Percentiles rank a stretch among this genome's conserved stretches.
Conservation (phyloP, 2,797 vertebrate species). For the Platalea minor region DNA sequence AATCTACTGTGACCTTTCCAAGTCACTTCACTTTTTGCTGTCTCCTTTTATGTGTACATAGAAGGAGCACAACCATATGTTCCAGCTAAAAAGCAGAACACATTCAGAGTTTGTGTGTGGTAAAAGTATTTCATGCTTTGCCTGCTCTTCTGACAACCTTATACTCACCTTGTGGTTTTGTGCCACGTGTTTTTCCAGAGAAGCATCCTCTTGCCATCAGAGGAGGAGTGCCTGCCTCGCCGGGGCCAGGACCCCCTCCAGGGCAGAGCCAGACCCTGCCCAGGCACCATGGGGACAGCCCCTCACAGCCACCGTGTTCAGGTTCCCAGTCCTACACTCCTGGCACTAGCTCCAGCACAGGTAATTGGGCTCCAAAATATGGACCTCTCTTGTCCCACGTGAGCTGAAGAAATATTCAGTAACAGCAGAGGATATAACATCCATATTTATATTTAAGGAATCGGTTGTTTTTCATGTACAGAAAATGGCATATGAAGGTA, state of each 20-base stretch:
- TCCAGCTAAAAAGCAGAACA: neutral
- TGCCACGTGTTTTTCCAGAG: neutral
- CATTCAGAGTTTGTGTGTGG: no score
- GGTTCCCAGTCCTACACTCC: neutral
- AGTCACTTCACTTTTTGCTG: neutral
- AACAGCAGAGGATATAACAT: neutral
- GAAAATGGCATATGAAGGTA: neutral
- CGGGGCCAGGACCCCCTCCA: fast-evolving
- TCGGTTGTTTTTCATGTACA: neutral
- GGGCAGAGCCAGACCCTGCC: fast-evolving
- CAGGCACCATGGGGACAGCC: neutral
- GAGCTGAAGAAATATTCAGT: neutral
- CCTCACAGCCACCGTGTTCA: neutral
- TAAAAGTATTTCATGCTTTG: neutral
- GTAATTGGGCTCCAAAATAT: neutral
- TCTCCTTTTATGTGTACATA: neutral
- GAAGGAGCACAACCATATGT: neutral
- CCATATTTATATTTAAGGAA: neutral
- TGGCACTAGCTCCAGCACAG: neutral
- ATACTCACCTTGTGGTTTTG: neutral
- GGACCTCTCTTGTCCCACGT: neutral
- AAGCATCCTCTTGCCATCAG: neutral
- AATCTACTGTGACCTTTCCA: neutral
- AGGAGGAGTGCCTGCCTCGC: fast-evolving
- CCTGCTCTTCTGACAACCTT: neutral